phyloP scores from a whole-genome alignment of 2,797 vertebrate species.

The Lemur catta region DNA sequence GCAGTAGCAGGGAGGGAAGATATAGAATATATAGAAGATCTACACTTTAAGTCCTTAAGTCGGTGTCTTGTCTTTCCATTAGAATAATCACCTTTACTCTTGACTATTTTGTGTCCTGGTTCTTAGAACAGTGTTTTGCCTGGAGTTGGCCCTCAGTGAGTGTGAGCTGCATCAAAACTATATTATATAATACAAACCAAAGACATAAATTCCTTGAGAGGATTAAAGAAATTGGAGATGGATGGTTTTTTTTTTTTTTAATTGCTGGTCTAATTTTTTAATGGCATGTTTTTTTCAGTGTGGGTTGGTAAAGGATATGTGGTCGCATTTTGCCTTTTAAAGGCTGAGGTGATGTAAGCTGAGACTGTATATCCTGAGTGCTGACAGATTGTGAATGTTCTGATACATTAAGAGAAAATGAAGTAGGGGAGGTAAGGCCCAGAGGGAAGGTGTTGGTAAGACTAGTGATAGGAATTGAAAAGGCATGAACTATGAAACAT shows the following conservation, averaged over 20 bases:
- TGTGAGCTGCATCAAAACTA: neutral
- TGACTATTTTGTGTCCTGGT: neutral
- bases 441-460: constrained; percentile 26
- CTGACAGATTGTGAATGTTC: constrained; percentile 3
- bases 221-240: neutral
- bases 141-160: neutral
- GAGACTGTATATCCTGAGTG: neutral
- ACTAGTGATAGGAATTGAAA: neutral
- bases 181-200: neutral
- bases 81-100: neutral
- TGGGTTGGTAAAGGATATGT: neutral
- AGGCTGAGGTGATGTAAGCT: constrained; percentile 10
- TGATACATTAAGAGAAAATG: constrained; percentile 26
- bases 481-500: constrained; percentile 1
- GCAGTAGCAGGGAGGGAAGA: neutral
- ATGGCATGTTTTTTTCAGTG: neutral
- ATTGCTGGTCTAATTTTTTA: neutral
- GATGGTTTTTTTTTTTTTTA: neutral
- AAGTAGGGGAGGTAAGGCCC: neutral
- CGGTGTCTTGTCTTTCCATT: neutral
- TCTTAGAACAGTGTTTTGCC: constrained; percentile 7
- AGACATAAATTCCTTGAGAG: neutral
- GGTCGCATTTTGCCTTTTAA: constrained; percentile 2
- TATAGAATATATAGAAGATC: neutral
- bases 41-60: neutral